phyloP scores from a whole-genome alignment of 1,140 invertebrate genomes.

The Zaprionus davidi region DNA sequence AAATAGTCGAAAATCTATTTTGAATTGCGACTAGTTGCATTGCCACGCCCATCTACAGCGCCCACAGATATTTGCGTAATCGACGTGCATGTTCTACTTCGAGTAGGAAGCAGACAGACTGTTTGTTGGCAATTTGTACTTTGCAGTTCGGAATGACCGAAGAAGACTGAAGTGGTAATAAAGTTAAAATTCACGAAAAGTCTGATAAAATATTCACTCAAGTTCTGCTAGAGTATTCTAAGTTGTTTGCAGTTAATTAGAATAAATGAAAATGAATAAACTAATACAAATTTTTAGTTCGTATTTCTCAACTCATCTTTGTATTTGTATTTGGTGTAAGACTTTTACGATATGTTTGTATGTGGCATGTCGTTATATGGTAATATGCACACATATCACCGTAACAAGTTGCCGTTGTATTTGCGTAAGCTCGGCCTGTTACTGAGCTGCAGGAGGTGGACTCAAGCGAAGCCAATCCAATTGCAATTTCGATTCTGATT shows the following conservation, averaged over 20 bases:
- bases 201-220: background rate
- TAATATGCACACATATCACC: background rate
- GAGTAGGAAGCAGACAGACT: constrained; percentile 18
- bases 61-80: constrained; percentile 56
- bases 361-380: background rate
- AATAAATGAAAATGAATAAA: background rate
- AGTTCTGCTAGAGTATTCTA: background rate
- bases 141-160: constrained; percentile 22
- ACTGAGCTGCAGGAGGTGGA: background rate
- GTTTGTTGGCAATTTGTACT: constrained; percentile 43
- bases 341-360: background rate
- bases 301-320: background rate
- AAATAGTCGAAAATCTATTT: constrained; percentile 53
- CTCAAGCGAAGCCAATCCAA: constrained; percentile 38
- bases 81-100: constrained; percentile 36
- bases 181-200: background rate
- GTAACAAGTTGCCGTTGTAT: background rate
- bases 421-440: background rate
- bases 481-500: constrained; percentile 18
- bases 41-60: constrained; percentile 23
- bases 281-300: background rate
- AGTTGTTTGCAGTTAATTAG: background rate
- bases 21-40: constrained; percentile 26
- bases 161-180: background rate
- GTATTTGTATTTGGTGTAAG: background rate